Conservation (phyloP, 1,140 invertebrate genomes). For the Pachypsylla venusta region DNA sequence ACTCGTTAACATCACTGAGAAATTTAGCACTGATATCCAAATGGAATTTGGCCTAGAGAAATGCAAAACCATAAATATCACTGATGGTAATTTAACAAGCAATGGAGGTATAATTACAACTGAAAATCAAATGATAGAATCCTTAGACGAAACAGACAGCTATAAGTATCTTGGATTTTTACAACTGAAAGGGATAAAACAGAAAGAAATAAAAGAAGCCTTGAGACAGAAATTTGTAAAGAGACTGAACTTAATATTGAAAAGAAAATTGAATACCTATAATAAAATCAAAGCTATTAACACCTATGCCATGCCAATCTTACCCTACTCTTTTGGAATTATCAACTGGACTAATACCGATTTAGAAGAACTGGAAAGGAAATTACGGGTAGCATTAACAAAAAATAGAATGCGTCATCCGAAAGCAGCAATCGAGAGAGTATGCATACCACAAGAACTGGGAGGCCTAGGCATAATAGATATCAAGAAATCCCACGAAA, state of each 20-base stretch:
- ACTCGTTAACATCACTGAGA: not conserved
- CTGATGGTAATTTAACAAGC: not conserved
- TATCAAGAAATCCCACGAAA: not conserved
- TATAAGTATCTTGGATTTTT: not conserved
- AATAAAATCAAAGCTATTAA: not conserved
- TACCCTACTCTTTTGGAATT: not conserved
- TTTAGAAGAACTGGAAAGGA: not conserved
- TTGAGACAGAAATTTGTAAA: not conserved
- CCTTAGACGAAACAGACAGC: not conserved
- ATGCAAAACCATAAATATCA: not conserved
- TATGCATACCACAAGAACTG: not conserved
- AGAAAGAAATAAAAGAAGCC: not conserved
- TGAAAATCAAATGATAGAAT: not conserved
- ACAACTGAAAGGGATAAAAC: not conserved
- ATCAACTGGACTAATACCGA: not conserved
- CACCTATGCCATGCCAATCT: not conserved
- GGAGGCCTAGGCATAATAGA: not conserved
- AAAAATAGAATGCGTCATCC: not conserved
- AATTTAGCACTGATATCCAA: conserved; percentile 2
- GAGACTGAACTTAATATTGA: not conserved
- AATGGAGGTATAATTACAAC: not conserved
- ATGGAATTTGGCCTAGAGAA: conserved; percentile 7
- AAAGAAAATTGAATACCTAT: not conserved
- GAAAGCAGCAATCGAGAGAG: not conserved
- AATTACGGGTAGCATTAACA: not conserved